Conservation (phyloP, 2,888 invertebrate species). For the Xestobium rufovillosum region DNA sequence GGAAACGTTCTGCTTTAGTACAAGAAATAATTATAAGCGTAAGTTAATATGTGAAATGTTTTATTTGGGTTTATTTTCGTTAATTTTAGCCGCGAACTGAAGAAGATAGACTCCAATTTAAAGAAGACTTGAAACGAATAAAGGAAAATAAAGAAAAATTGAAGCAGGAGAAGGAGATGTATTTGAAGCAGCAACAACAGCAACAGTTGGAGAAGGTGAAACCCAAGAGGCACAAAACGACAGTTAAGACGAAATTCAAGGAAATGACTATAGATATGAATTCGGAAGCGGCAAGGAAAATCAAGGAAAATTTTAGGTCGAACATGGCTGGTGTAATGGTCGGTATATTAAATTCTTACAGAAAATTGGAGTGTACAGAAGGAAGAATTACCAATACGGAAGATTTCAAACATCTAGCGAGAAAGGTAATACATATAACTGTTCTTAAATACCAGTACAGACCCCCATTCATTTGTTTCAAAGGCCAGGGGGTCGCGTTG, state of each 20-base stretch:
- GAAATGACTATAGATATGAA: slow-evolving; percentile 38
- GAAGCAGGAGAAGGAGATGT: slow-evolving; percentile 56
- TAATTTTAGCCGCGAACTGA: slow-evolving; percentile 66
- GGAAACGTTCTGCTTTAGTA: slow-evolving; percentile 50
- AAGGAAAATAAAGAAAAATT: slow-evolving; percentile 74
- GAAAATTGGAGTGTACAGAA: slow-evolving; percentile 73
- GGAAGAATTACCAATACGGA: slow-evolving; percentile 83
- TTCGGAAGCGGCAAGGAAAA: slow-evolving; percentile 55
- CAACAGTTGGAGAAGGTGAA: slow-evolving; percentile 40
- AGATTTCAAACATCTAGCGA: slow-evolving; percentile 89
- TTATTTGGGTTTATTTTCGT: slow-evolving; percentile 6
- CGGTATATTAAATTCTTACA: slow-evolving; percentile 78
- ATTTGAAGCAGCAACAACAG: slow-evolving; percentile 45
- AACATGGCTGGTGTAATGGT: slow-evolving; percentile 77
- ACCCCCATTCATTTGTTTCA: neutral
- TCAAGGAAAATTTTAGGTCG: slow-evolving; percentile 79
- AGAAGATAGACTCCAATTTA: slow-evolving; percentile 63
- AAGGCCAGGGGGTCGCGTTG: too few relatives aligned
- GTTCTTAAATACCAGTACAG: neutral
- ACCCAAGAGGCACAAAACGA: slow-evolving; percentile 29
- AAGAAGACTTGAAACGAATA: slow-evolving; percentile 65
- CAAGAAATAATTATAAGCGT: slow-evolving; percentile 60
- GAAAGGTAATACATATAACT: slow-evolving; percentile 60
- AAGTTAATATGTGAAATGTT: slow-evolving; percentile 39
- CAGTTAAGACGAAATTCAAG: slow-evolving; percentile 35